Evolutionary conservation across 2,888 invertebrate species (phyloP), one percentile per base, ranked within the genome.

Genomic region (Aspidiotus destructor): DNA sequence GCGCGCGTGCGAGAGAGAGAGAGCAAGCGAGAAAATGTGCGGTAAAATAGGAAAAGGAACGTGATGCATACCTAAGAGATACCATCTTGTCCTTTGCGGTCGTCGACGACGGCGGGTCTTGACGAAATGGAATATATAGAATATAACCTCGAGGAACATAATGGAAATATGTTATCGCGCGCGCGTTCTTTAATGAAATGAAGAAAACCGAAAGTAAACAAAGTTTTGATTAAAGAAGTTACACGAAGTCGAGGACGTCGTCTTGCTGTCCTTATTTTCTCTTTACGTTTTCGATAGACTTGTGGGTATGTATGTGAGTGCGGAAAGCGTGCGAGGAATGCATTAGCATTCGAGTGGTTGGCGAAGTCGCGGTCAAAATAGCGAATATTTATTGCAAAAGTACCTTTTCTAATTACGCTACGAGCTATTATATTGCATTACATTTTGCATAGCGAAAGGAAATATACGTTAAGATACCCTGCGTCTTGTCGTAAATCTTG

Each of bases 41-140:
- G 65, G 65, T 65, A 65, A 58, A 28, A 55, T 65, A 55, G 65
- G 65, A 65, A 65, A 65, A 65, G 65, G 65, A 65, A 55, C 57
- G 65, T 65, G 65, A 55, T 55, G 65, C 65, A 65, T 65, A 65
- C 65, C 54, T 65, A 65, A 55, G 44, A 65, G 44, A 65, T 65
- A 65, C 55, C 65, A 65, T 65, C 55, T 65, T 65, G 65, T 65
- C 65, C 65, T 65, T 65, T 65, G 65, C 57, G 65, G 65, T 65
- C 44, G 58, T 17, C 42, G 41, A 55, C 16, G 28, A 28, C 28
- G 28, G 17, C 17, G 28, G 55, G 55, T 65, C 65, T 65, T 62
- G 62, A 62, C 44, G 62, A 62, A 62, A 62, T 62, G 62, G 62
- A 62, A 61, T 48, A 61, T 48, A 28, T 28, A 28, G 28, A 28